Base-by-base conservation (phyloP, 2,888 invertebrate genomes). In the Colletes collaris region DNA sequence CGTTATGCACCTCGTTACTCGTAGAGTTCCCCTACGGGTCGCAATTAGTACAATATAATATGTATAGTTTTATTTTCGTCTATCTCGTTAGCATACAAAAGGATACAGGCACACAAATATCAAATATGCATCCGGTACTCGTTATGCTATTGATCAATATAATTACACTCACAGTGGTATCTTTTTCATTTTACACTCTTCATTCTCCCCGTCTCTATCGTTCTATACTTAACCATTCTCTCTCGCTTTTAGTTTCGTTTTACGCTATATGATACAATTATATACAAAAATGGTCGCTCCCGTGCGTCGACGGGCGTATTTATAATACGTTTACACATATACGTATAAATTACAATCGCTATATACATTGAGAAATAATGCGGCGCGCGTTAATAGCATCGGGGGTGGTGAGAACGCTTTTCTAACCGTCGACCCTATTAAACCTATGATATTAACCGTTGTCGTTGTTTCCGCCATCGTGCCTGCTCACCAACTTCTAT, bases 41-140 rank as follows among this genome's bases (percentile, higher is more conserved):
- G 81, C 80, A 83, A 80, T 86, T 83, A 83, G 88, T 91, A 91
- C 88, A 90, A 89, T 90, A 89, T 89, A 88, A 83, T 91, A 90
- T 90, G 86, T 90, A 91, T 91, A 91, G 87, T 90, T 89, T 87
- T 87, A 76, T 83, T 77, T 81, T 78, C 68, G 59, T 86, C 87
- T 89, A 88, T 88, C 85, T 91, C 88, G 87, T 87, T 92, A 91
- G 92, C 92, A 92, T 92, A 92, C 91, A 92, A 92, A 92, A 92
- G 91, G 90, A 91, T 92, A 92, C 92, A 92, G 92, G 92, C 92
- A 92, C 92, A 92, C 92, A 92, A 91, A 92, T 92, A 92, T 92
- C 91, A 92, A 92, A 92, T 92, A 92, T 91, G 92, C 91, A 90
- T 92, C 87, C 87, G 86, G 87, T 89, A 87, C 82, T 90, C 89